Evolutionary conservation across 2,888 invertebrate species (phyloP).

Genomic region (Drosophila picticornis): DNA sequence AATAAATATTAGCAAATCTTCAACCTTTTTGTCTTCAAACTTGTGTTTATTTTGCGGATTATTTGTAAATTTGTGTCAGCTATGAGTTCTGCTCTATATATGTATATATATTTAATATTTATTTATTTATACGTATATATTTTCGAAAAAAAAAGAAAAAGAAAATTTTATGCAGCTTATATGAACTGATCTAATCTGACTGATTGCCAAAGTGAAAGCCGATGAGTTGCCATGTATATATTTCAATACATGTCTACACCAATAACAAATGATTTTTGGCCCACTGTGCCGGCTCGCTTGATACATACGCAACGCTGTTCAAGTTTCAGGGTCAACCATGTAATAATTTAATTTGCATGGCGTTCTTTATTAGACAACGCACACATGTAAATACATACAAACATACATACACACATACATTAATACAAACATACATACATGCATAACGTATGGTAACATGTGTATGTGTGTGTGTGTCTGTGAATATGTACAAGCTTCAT

Average conservation of each 20-base stretch:
- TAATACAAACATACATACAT: background rate
- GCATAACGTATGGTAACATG: background rate
- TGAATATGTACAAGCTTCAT: constrained; percentile 33
- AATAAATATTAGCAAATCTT: too few species aligned
- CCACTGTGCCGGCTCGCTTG: constrained; percentile 42
- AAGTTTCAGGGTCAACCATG: constrained; percentile 73
- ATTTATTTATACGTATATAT: background rate
- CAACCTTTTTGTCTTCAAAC: background rate
- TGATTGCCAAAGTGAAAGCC: background rate
- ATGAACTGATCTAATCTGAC: background rate
- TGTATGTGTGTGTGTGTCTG: background rate
- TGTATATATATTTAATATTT: background rate
- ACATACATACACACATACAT: background rate
- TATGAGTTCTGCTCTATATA: background rate
- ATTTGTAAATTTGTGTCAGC: background rate
- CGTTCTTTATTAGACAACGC: constrained; percentile 46
- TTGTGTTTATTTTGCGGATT: background rate
- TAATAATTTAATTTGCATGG: constrained; percentile 73
- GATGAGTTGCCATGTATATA: background rate
- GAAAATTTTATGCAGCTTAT: background rate
- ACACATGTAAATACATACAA: background rate
- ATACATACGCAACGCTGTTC: constrained; percentile 33
- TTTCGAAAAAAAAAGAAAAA: background rate
- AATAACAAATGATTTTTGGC: background rate
- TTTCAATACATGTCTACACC: background rate